Base-by-base conservation (phyloP, 2,888 invertebrate species). In the Parnassius apollo region DNA sequence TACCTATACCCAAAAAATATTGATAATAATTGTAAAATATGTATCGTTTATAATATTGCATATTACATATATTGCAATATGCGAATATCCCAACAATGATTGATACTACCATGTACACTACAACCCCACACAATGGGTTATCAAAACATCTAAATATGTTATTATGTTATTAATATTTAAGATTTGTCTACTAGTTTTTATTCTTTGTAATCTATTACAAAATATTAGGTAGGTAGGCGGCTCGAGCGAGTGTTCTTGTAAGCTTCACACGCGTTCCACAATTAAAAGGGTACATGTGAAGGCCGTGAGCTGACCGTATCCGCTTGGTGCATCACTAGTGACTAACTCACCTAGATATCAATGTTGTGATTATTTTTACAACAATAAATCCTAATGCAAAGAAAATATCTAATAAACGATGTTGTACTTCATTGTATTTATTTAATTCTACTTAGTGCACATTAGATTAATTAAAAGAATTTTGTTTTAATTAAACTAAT, bases 241-340 rank as follows among this genome's bases (percentile, higher is more conserved):
- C 9, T 44, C 12, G 18, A 46, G n/a, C 22, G 50, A 54, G 57
- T 10, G 58, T 45, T 57, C 51, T 52, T 48, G 18, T 61, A 44
- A 55, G 12, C 25, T 55, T 56, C 44, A 56, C 65, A 59, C 46
- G 57, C 52, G 9, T 45, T 9, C n/a, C 44, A 72, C 59, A 61
- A 78, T 77, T 71, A 77, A 88, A 88, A 88, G 87, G 84, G 83
- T 82, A 85, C 61, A 58, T 69, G 79, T 75, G 83, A 89, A 88
- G 88, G 88, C 72, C 81, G 65, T 59, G 56, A 42, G 50, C 48
- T 76, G 72, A 72, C 71, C 71, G 69, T 65, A 73, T 73, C 73
- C 72, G 71, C 68, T 68, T 71, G 7, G 46, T 58, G 50, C 65
- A 55, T 59, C 60, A 62, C 45, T 57, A 69, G 68, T 71, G 70